Conservation (phyloP, 1,140 invertebrate species). For the Sarcophaga bullata region DNA sequence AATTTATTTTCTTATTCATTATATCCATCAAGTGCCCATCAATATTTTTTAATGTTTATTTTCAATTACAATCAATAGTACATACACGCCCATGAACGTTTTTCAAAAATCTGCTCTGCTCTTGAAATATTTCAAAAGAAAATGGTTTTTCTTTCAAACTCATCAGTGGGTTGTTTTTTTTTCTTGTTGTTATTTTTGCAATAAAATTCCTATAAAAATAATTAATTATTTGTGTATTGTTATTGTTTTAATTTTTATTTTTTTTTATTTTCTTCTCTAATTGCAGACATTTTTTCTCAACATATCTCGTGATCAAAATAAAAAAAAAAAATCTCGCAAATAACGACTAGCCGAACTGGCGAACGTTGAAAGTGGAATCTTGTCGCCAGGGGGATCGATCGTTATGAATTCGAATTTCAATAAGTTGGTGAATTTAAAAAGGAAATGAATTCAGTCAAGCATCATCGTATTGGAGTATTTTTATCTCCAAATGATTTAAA, state of each 20-base stretch:
- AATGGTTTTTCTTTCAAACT: not conserved
- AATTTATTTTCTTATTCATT: too few relatives aligned
- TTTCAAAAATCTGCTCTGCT: not conserved
- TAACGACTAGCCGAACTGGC: too few relatives aligned
- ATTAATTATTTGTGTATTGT: not conserved
- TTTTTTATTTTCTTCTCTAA: not conserved
- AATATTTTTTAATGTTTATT: slow-evolving; percentile 15
- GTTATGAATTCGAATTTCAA: not conserved
- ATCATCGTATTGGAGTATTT: slow-evolving; percentile 66
- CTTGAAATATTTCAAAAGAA: not conserved
- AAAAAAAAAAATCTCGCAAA: too few relatives aligned
- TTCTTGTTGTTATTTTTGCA: not conserved
- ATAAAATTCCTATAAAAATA: not conserved
- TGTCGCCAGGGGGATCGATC: not conserved
- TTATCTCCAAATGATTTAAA: slow-evolving; percentile 62
- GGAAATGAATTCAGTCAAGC: slow-evolving; percentile 60
- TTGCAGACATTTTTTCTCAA: slow-evolving; percentile 6
- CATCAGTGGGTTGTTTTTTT: not conserved
- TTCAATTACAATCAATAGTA: not conserved
- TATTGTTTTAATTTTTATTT: not conserved
- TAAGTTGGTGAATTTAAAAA: not conserved
- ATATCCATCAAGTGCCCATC: not conserved
- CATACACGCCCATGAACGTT: not conserved
- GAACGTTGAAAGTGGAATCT: too few relatives aligned
- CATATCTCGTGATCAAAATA: not conserved